Evolutionary conservation across 2,797 vertebrate genomes (phyloP), one percentile per base, ranked within the genome.

Genomic region (Pitangus sulphuratus): DNA sequence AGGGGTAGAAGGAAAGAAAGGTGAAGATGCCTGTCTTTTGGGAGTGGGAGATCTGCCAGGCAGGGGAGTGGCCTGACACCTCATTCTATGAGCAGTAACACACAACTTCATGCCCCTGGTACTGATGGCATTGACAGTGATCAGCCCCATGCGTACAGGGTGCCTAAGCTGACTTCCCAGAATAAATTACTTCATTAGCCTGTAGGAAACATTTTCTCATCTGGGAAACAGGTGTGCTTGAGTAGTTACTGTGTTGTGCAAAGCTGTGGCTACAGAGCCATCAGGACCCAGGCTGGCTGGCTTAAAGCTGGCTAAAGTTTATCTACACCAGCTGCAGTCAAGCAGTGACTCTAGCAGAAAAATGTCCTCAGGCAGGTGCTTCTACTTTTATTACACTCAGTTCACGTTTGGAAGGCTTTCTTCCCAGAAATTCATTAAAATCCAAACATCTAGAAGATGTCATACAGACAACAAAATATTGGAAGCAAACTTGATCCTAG

Each of bases 321-420:
- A 50, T 71, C 76, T 89, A 51, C 30, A 76, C 2, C 15, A 94
- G 58, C 87, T 75, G 72, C 77, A 77, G 74, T 88, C 31, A 77
- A 65, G 80, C 62, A 90, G 58, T 90, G 90, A 84, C 77, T 89
- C 80, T 81, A 89, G 35, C 40, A 25, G 5, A 62, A 58, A 92
- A 76, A 89, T 89, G 58, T 94, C 90, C 88, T 91, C 85, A 74
- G 90, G 93, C 65, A 91, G 58, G 13, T 93, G 60, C 80, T 96
- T 71, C 69, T 84, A 66, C 69, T 94, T 94, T 64, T 72, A 79
- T 87, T 79, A 50, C 18, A 21, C 47, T 84, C 79, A 7, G 24
- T 90, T 92, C 65, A 45, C 3, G 0, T 84, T 92, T 90, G 62
- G 66, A 91, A 92, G 13, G 58, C 48, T 94, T 86, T 85, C 74